Evolutionary conservation across 2,888 invertebrate genomes (phyloP).

Genomic region (Drosophila prostipennis): DNA sequence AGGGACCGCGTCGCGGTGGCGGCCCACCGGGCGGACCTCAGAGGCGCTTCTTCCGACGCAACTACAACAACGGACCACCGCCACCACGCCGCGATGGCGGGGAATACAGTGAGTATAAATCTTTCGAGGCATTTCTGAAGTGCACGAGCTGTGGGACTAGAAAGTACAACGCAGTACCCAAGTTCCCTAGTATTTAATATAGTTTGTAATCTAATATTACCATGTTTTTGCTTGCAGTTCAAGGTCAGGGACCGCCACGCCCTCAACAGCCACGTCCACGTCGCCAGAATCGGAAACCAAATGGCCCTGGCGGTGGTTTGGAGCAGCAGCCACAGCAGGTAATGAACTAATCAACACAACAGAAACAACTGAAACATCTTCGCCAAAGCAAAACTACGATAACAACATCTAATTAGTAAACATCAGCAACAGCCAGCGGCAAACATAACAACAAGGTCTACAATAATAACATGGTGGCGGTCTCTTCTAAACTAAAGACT

Average conservation of each 20-base stretch:
- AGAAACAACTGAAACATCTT: constrained; percentile 49
- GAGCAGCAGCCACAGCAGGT: constrained; percentile 83
- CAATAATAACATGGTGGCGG: constrained; percentile 61
- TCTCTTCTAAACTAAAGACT: constrained; percentile 44
- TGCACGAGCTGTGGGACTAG: no score
- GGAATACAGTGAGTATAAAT: constrained; percentile 74
- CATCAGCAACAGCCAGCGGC: constrained; percentile 32
- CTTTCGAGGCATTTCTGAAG: background rate
- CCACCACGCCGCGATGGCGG: constrained; percentile 80
- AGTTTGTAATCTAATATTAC: background rate
- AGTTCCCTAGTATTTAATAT: background rate
- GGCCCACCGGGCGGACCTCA: constrained; percentile 84
- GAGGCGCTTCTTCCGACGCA: constrained; percentile 90
- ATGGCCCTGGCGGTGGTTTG: constrained; percentile 79
- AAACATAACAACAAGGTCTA: constrained; percentile 28
- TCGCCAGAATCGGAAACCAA: constrained; percentile 82
- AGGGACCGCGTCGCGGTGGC: constrained; percentile 67
- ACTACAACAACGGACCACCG: constrained; percentile 85
- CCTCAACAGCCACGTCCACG: constrained; percentile 75
- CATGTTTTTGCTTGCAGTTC: constrained; percentile 44
- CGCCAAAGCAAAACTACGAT: constrained; percentile 59
- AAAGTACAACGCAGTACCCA: no score
- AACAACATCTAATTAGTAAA: constrained; percentile 40
- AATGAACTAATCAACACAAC: constrained; percentile 79
- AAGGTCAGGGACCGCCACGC: constrained; percentile 85